phyloP scores from a whole-genome alignment of 2,113 vertebrate genomes.

The Brachyhypopomus gauderio region DNA sequence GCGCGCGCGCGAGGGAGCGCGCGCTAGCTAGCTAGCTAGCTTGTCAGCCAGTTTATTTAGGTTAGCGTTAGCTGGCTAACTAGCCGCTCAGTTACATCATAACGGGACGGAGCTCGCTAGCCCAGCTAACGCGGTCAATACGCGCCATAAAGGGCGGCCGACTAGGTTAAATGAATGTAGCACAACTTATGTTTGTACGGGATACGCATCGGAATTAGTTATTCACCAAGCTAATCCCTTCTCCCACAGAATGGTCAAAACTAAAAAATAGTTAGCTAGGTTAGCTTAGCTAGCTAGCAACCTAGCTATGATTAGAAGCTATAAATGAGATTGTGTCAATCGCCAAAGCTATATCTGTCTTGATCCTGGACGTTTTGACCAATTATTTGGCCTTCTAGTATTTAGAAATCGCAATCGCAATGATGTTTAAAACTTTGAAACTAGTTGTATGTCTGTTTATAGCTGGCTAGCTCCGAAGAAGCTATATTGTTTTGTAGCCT shows the following conservation, averaged over 20 bases:
- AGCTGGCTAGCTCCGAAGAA: no score
- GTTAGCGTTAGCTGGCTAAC: neutral
- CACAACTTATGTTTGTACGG: neutral
- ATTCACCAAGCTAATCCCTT: neutral
- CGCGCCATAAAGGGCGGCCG: neutral
- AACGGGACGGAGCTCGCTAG: conserved; percentile 26
- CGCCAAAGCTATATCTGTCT: neutral
- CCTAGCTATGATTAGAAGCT: neutral
- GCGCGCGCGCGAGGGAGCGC: conserved; percentile 11
- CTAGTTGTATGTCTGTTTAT: no score
- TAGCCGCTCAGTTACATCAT: neutral
- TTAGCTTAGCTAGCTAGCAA: conserved; percentile 13
- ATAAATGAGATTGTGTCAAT: neutral
- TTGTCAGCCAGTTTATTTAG: neutral
- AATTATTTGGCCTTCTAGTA: neutral
- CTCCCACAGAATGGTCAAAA: neutral
- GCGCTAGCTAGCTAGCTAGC: conserved; percentile 15
- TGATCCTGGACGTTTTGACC: neutral
- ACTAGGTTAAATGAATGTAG: neutral
- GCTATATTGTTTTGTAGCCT: no score
- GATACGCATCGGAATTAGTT: neutral
- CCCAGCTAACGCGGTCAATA: conserved; percentile 32
- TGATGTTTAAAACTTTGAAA: neutral
- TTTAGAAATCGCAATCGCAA: neutral
- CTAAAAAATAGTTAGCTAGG: no score